These are phyloP conservation scores for Lycia hirtaria DNA, from an alignment of 2,888 invertebrate genomes.

Conservation along the genomic window DNA sequence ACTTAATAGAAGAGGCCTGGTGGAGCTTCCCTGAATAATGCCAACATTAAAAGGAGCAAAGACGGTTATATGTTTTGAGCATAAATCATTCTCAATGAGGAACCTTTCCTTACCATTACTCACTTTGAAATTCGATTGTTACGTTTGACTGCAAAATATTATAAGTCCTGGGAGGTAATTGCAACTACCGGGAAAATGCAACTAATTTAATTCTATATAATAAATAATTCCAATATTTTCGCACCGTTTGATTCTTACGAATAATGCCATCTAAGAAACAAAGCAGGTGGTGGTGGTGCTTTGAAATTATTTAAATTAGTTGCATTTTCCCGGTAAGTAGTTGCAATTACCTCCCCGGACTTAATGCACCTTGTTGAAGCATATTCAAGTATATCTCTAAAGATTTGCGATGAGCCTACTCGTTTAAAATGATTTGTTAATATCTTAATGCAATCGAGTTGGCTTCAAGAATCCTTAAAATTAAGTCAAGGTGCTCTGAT, in stretches of 20 bases:
- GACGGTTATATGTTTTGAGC: constrained; percentile 32
- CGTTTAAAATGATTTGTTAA: neutral
- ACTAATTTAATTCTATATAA: no score
- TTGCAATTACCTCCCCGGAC: no score
- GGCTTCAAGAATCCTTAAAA: constrained; percentile 15
- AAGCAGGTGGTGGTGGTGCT: no score
- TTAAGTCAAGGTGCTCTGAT: neutral
- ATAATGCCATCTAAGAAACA: no score
- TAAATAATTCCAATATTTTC: no score
- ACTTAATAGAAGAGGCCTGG: constrained; percentile 41
- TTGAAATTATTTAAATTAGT: no score
- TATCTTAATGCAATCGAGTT: constrained; percentile 20
- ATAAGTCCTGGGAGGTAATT: no score
- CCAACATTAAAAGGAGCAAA: constrained; percentile 33
- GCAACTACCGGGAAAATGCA: no score
- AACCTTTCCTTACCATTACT: constrained; percentile 36
- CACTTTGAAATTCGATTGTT: constrained; percentile 21
- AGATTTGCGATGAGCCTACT: neutral
- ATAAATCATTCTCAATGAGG: constrained; percentile 39
- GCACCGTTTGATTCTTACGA: no score
- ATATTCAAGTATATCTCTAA: no score
- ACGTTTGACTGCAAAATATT: constrained; percentile 13
- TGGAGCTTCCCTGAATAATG: constrained; percentile 36
- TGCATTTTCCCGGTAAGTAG: no score
- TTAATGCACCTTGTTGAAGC: no score